Base-by-base conservation (phyloP, 2,888 invertebrate species). In the Cactoblastis cactorum region DNA sequence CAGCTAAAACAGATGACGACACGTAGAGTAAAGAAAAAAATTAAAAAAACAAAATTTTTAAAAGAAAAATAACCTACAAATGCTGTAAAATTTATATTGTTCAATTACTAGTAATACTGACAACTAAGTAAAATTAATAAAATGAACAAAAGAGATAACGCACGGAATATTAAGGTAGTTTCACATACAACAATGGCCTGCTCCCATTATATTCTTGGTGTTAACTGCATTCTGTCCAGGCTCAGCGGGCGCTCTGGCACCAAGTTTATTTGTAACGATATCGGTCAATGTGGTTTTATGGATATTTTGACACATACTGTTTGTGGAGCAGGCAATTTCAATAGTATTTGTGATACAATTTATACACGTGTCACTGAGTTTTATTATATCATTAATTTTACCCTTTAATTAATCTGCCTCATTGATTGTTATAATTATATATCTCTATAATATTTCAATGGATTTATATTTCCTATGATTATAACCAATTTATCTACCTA, bases 241-340 rank as follows among this genome's bases (percentile, higher is more conserved):
- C 35, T 37, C 34, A 34, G 34, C 12, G 28, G 11, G 6, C 22
- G 22, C 14, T 35, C 11, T 5, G 6, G 8, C 2, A 8, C 14
- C 37, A 37, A 9, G 37, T 37, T 28, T 48, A 48, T 48, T 48
- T 37, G 47, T 24, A 17, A 38, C 28, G 24, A 35, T 24, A 37
- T 48, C 47, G 37, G 47, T 48, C 47, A 48, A 48, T 12, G 4
- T 48, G 2, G 14, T 32, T 48, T 37, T 48, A 48, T 48, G 4
- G 47, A 37, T 24, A 11, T 37, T 48, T 24, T 48, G 47, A 48
- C 37, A 48, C 22, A 8, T 22, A 22, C 47, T 38, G 28, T 48
- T 48, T 48, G 11, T 9, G 17, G 15, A 9, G 11, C 28, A 12
- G 17, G 1, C 6, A 17, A 17, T 43, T 28, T 15, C 15, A 15